Evolutionary conservation across 2,888 invertebrate genomes (phyloP), one percentile per base, ranked within the genome.

Genomic region (Nomada lathburiana): DNA sequence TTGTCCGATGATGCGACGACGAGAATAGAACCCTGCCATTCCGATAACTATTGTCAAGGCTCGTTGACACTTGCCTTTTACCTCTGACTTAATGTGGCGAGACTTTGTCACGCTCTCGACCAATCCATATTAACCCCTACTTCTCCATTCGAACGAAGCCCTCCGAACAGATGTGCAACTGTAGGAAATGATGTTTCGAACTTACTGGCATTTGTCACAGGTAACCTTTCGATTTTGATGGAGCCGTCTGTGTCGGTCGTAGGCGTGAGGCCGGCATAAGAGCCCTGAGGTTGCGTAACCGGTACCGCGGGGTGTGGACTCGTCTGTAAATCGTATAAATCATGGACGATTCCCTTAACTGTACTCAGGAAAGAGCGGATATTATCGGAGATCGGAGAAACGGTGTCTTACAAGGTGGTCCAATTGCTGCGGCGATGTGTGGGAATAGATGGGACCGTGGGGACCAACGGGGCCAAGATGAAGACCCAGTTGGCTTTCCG

Each of bases 401-500:
- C 5, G 18, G 26, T 1, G 5, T 59, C 94, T 93, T 84, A 94
- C 94, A 87, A 95, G 93, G 85, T 94, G 94, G 76, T 94, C 94
- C 90, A 95, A 92, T 88, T 95, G 94, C 90, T 95, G 94, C 93
- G 94, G 95, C 90, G 93, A 95, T 93, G 95, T 94, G 94, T 96
- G 94, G 94, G 94, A 93, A 88, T 93, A 93, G 69, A 93, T 94
- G 93, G 92, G 95, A 93, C 91, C 95, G 94, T 94, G 95, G 92
- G 94, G 95, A 94, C 93, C 93, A 36, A 93, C 93, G 42, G 93
- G 92, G 75, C 91, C 92, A 52, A 94, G 89, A 80, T 94, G 94
- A 85, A 94, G 92, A 47, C 95, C 95, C 85, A 96, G 94, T 89
- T 97, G 97, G 82, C 98, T 97, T 94, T 98, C 98, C 71, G 98